Percentiles rank a stretch among this genome's conserved stretches.
Evolutionary conservation across 1,140 invertebrate genomes (phyloP).

Genomic region (Drosophila baimaii): DNA sequence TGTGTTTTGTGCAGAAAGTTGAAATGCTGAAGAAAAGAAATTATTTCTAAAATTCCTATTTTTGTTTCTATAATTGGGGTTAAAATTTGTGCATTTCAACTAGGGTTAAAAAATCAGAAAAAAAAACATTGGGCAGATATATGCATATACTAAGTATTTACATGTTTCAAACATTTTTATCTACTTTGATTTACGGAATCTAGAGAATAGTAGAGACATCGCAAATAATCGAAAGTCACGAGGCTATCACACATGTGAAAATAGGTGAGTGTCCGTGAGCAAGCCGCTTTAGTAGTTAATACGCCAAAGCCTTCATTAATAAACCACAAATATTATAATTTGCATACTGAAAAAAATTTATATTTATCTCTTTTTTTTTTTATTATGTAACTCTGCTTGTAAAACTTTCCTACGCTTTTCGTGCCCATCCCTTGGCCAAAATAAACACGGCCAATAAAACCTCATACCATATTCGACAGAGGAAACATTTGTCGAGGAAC

Average conservation of each 20-base stretch:
- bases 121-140: neutral
- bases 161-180: slow-evolving; percentile 53
- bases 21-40: slow-evolving; percentile 50
- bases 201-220: slow-evolving; percentile 84
- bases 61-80: slow-evolving; percentile 2
- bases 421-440: slow-evolving; percentile 63
- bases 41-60: slow-evolving; percentile 1
- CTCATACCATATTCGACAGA: slow-evolving; percentile 62
- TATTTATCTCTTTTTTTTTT: slow-evolving; percentile 70
- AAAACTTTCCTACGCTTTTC: slow-evolving; percentile 65
- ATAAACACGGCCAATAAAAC: slow-evolving; percentile 54
- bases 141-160: slow-evolving; percentile 51
- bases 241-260: slow-evolving; percentile 83
- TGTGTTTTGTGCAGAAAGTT: slow-evolving; percentile 40
- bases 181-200: slow-evolving; percentile 56
- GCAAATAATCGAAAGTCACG: slow-evolving; percentile 81
- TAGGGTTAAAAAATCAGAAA: slow-evolving; percentile 17
- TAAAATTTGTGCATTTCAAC: slow-evolving; percentile 52
- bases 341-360: slow-evolving; percentile 54
- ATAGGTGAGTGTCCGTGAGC: slow-evolving; percentile 68
- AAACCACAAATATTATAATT: slow-evolving; percentile 24
- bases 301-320: slow-evolving; percentile 4
- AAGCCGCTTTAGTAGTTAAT: neutral
- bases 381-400: slow-evolving; percentile 64
- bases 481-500: slow-evolving; percentile 84